Evolutionary conservation across 2,888 invertebrate species (phyloP), one percentile per base, ranked within the genome.

Genomic region (Mesoligia furuncula): DNA sequence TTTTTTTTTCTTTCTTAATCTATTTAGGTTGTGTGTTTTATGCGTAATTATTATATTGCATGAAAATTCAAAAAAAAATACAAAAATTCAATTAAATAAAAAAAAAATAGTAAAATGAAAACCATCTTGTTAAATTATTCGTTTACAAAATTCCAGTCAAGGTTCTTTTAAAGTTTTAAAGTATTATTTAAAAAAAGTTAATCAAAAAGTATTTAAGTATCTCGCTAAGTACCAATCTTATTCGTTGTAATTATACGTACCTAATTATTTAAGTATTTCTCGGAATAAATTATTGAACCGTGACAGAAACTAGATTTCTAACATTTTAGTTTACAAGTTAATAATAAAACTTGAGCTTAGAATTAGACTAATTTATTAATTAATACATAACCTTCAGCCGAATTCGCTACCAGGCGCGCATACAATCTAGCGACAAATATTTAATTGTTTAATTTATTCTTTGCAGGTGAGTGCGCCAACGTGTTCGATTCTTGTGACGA

Each of bases 391-490:
- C 73, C 73, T 84, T 71, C 75, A 69, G n/a, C 36, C 54, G 24
- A 61, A 42, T 61, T 61, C 0, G 57, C 20, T 79, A 86, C 83
- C 70, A 86, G 81, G 85, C 64, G 11, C 11, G 36, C 87, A 86
- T 83, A 79, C 64, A 79, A 69, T 66, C 9, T 8, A 73, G 45
- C 15, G 48, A 57, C 67, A 54, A 66, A 65, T 70, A 73, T 59
- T 80, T 59, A 79, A 71, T 79, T 57, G 59, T 75, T 69, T 79
- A 84, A 88, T 87, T 71, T 79, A 79, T 86, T 91, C 82, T 85
- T 95, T 95, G 0, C 94, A 96, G 96, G 96, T 96, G 95, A 95
- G 94, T 96, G 96, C 87, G 86, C 86, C 59, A 92, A 92, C 74
- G 77, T 91, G n/a, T 91, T 94, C 70, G 90, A 91, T 67, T 72